These are phyloP conservation scores for Cladopsammia gracilis DNA, from an alignment of 64 coral and sea anemone species.

Conservation along the genomic window DNA sequence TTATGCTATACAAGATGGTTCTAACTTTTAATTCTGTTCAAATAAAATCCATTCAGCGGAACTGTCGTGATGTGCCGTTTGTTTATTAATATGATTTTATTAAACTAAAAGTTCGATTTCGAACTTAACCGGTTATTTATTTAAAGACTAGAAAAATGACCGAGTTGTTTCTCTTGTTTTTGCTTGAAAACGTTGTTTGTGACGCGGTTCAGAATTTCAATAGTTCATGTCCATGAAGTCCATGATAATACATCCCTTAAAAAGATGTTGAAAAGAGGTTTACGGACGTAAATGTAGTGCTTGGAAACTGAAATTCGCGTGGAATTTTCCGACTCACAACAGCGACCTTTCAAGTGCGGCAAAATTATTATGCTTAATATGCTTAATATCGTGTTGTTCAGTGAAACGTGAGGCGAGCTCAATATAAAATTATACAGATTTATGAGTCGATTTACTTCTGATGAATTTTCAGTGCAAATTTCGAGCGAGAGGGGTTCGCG, in stretches of 20 bases:
- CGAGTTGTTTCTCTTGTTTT: no score
- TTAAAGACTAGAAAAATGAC: no score
- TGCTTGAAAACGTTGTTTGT: neutral
- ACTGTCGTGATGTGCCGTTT: no score
- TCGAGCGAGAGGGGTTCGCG: neutral
- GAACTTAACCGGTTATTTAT: no score
- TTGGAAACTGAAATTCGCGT: neutral
- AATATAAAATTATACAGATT: neutral
- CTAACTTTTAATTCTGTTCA: no score
- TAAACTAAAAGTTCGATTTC: no score
- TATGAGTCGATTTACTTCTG: no score
- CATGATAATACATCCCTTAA: neutral
- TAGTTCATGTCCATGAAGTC: no score
- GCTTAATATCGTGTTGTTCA: constrained; percentile 8
- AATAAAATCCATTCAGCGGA: no score
- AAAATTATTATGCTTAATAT: constrained; percentile 3
- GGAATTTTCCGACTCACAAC: no score
- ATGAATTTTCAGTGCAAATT: neutral
- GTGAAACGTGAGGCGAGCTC: neutral
- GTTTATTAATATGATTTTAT: no score
- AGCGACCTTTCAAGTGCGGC: neutral
- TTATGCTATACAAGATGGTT: no score
- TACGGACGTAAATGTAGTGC: neutral
- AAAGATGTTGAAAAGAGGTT: neutral
- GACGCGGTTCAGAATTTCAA: neutral